A percentile compares a stretch with the other conserved stretches of the same genome.
phyloP scores from a whole-genome alignment of 1,140 invertebrate genomes.

The Oreohelix idahoensis region DNA sequence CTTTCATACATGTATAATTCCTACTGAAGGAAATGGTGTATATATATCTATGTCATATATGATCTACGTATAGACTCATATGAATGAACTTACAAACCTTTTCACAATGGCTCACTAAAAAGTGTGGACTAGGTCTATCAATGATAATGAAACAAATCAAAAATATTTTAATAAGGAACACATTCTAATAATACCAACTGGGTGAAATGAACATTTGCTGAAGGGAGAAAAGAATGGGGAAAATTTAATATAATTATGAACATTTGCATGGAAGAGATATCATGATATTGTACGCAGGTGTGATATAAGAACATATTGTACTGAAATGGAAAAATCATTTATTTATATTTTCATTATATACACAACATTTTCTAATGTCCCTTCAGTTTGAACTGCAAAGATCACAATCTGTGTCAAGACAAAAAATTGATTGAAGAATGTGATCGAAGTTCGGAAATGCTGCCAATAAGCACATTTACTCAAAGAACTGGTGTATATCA shows the following conservation, averaged over 20 bases:
- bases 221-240: background rate
- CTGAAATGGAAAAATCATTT: background rate
- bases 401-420: background rate
- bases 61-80: background rate
- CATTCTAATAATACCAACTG: background rate
- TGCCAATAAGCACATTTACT: too few relatives aligned
- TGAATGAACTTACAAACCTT: background rate
- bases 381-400: background rate
- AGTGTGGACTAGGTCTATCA: background rate
- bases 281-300: too few relatives aligned
- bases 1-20: too few relatives aligned
- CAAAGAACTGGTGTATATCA: too few relatives aligned
- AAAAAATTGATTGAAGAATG: background rate
- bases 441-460: background rate
- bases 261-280: background rate
- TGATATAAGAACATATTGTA: background rate
- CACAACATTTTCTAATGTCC: background rate
- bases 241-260: background rate
- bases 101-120: conserved; percentile 6
- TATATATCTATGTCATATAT: background rate
- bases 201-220: background rate
- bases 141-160: background rate
- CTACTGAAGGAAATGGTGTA: background rate
- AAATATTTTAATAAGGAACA: background rate
- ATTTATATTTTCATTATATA: background rate